A percentile compares a stretch with the other conserved stretches of the same genome.
Conservation (phyloP, 2,888 invertebrate species). For the Cheilosia soror region DNA sequence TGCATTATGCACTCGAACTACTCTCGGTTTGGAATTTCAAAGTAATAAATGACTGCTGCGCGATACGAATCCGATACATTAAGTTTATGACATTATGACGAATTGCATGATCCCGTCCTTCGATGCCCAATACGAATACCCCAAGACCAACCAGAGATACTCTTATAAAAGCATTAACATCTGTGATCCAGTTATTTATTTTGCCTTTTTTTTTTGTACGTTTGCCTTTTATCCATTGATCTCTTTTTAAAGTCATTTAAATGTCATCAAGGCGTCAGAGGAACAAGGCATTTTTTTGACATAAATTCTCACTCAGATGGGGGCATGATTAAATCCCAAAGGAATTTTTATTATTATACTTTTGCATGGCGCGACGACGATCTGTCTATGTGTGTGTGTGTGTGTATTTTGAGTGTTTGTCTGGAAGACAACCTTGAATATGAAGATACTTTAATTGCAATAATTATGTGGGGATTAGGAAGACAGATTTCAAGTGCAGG, state of each 20-base stretch:
- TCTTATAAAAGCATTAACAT: conserved; percentile 54
- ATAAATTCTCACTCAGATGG: conserved; percentile 68
- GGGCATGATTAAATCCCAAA: conserved; percentile 63
- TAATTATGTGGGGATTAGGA: conserved; percentile 48
- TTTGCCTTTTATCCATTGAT: conserved; percentile 68
- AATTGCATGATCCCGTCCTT: conserved; percentile 70
- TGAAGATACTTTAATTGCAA: conserved; percentile 47
- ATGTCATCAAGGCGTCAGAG: conserved; percentile 73
- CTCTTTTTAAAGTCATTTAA: conserved; percentile 65
- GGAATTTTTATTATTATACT: conserved; percentile 54
- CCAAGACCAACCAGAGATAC: conserved; percentile 1
- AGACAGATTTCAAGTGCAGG: conserved; percentile 10
- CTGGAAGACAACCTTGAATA: conserved; percentile 56
- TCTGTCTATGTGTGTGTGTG: not conserved
- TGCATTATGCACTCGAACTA: conserved; percentile 74
- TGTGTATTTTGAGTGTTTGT: conserved; percentile 1
- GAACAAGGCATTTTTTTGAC: conserved; percentile 51
- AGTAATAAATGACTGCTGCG: conserved; percentile 64
- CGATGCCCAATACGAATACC: conserved; percentile 10
- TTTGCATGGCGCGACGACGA: not conserved
- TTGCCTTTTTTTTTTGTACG: not conserved
- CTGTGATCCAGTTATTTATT: conserved; percentile 61
- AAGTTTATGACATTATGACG: conserved; percentile 73
- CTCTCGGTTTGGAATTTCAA: conserved; percentile 61
- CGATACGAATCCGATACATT: conserved; percentile 71